Conservation (phyloP, 1,140 invertebrate genomes). For the Coenobita brevimanus region DNA sequence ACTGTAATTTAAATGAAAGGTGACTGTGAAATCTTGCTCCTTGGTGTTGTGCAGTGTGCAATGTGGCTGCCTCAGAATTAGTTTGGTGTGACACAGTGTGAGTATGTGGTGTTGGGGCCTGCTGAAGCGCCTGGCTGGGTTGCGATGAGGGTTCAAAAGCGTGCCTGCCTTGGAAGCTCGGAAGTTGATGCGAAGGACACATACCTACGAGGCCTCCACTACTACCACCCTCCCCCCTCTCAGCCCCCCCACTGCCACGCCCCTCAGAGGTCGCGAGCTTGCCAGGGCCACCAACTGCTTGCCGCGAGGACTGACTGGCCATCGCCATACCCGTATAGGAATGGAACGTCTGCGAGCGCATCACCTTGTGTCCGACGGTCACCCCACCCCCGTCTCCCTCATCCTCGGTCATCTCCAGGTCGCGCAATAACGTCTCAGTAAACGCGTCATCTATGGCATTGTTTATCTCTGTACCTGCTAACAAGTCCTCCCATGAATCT, state of each 20-base stretch:
- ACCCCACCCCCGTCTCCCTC: neutral
- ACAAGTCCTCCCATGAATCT: conserved; percentile 52
- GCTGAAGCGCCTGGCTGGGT: neutral
- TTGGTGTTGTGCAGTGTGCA: neutral
- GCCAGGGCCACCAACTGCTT: conserved; percentile 53
- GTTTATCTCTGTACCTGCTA: conserved; percentile 30
- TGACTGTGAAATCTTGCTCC: neutral
- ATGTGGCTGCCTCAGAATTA: no score
- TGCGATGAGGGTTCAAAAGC: neutral
- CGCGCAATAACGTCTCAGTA: conserved; percentile 24
- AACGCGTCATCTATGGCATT: conserved; percentile 46
- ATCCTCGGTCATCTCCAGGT: conserved; percentile 40
- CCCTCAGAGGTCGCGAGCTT: conserved; percentile 19
- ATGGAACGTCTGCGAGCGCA: conserved; percentile 30
- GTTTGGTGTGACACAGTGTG: neutral
- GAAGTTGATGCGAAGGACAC: conserved; percentile 10
- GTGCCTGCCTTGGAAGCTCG: neutral
- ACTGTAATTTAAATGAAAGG: neutral
- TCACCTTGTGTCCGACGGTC: neutral
- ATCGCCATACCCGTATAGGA: conserved; percentile 38
- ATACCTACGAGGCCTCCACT: conserved; percentile 47
- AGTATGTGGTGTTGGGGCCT: neutral
- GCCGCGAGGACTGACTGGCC: conserved; percentile 12
- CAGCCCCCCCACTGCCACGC: conserved; percentile 3
- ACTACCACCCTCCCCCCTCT: conserved; percentile 25